Conservation (phyloP, 1,140 invertebrate species). For the Phymastichus coffea region DNA sequence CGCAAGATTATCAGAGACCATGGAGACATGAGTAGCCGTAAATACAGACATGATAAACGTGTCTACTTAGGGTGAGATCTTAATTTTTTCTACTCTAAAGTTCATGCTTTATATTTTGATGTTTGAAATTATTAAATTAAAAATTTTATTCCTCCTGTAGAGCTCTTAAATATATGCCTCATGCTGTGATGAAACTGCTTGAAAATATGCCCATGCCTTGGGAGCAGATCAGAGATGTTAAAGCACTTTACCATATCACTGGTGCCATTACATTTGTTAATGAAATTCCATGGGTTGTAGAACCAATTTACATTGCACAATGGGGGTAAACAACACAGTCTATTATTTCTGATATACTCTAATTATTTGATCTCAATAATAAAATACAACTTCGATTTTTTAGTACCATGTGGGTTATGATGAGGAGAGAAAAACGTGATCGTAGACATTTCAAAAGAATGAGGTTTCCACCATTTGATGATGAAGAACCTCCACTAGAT, state of each 20-base stretch:
- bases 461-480: conserved; percentile 99
- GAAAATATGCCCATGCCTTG: conserved; percentile 99
- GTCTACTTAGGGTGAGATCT: conserved; percentile 92
- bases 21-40: conserved; percentile 98
- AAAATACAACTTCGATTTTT: conserved; percentile 24
- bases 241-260: conserved; percentile 96
- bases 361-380: background rate
- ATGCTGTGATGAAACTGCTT: conserved; percentile 96
- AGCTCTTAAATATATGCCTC: conserved; percentile 99
- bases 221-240: conserved; percentile 99
- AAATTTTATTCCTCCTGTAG: conserved; percentile 55
- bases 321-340: conserved; percentile 79
- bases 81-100: conserved; percentile 4
- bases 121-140: conserved; percentile 12
- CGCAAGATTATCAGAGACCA: conserved; percentile 99
- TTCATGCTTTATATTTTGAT: conserved; percentile 1
- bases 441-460: conserved; percentile 98
- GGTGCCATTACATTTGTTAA: conserved; percentile 99
- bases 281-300: conserved; percentile 99
- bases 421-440: conserved; percentile 98
- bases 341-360: conserved; percentile 5
- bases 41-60: conserved; percentile 98
- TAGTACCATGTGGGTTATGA: conserved; percentile 99
- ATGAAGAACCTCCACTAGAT: conserved; percentile 99
- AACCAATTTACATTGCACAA: conserved; percentile 98